Evolutionary conservation across 1,140 invertebrate species (phyloP), one percentile per base, ranked within the genome.

Genomic region (Ceratitis capitata): DNA sequence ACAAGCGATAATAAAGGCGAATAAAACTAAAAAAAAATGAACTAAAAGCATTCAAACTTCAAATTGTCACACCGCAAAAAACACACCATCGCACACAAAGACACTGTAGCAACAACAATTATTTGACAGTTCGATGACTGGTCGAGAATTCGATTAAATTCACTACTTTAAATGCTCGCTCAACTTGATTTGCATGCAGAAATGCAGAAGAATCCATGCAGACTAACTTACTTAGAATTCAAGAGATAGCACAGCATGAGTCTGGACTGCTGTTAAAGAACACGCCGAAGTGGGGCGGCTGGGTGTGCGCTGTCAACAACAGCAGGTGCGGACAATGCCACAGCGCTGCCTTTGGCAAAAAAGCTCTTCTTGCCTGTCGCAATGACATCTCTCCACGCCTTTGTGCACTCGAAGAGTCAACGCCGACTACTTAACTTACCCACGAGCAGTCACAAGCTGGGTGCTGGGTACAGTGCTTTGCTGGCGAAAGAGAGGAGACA

Each of bases 171-270:
- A 78, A 78, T 78, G 69, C 45, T 23, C n/a, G 69, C 69, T 78
- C 39, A 78, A 78, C 69, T 78, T 78, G 69, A 47, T 78, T 78
- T 78, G 69, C 69, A 47, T 78, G 9, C 39, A 78, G 42, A 78
- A 78, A 78, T n/a, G n/a, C n/a, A n/a, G n/a, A n/a, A n/a, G n/a
- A n/a, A 47, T 78, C 23, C 10, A 5, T 78, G 39, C 69, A 23
- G 39, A 78, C 39, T 26, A 19, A 78, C 39, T 26, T n/a, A 78
- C 42, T 78, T 47, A 45, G 69, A 78, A 78, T 29, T 45, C 5
- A 14, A 26, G n/a, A 26, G 3, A 23, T 19, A n/a, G 39, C 19
- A 9, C 2, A 9, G 39, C 56, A 3, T 61, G 5, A 23, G n/a
- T 26, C 23, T 5, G n/a, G 5, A n/a, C 5, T 5, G 42, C 69